These are phyloP conservation scores for Dione vanillae DNA, from an alignment of 2,888 invertebrate genomes.

Conservation along the genomic window DNA sequence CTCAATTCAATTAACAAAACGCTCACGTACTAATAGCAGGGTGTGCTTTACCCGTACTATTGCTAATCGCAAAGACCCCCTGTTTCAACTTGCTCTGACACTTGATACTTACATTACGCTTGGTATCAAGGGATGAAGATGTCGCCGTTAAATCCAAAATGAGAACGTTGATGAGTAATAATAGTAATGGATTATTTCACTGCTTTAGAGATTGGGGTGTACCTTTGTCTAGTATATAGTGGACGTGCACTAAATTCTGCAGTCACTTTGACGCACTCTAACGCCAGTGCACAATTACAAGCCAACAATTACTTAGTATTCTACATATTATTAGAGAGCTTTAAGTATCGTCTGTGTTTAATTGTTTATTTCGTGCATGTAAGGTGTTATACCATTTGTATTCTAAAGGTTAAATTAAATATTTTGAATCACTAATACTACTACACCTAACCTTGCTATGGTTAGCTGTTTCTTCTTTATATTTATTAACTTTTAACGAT, in stretches of 20 bases:
- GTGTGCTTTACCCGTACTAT: background rate
- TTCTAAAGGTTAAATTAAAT: no score
- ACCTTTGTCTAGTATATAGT: constrained; percentile 45
- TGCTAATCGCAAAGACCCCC: constrained; percentile 59
- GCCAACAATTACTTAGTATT: constrained; percentile 35
- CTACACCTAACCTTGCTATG: no score
- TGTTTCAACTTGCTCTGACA: constrained; percentile 71
- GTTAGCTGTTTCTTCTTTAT: no score
- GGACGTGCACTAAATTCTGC: constrained; percentile 33
- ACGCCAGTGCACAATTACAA: constrained; percentile 15
- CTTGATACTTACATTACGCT: constrained; percentile 70
- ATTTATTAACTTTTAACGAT: background rate
- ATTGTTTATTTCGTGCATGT: background rate
- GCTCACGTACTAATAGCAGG: constrained; percentile 4
- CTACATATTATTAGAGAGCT: constrained; percentile 12
- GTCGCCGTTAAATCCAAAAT: constrained; percentile 75
- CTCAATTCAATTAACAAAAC: constrained; percentile 44
- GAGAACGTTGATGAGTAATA: constrained; percentile 70
- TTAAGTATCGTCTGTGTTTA: background rate
- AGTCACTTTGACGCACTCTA: constrained; percentile 39
- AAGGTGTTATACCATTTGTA: no score
- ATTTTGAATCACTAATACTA: no score
- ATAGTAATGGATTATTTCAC: constrained; percentile 71
- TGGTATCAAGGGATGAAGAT: constrained; percentile 65
- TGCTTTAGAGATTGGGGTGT: constrained; percentile 48